Evolutionary conservation across 2,113 vertebrate genomes (phyloP).

Genomic region (Oryzias javanicus): DNA sequence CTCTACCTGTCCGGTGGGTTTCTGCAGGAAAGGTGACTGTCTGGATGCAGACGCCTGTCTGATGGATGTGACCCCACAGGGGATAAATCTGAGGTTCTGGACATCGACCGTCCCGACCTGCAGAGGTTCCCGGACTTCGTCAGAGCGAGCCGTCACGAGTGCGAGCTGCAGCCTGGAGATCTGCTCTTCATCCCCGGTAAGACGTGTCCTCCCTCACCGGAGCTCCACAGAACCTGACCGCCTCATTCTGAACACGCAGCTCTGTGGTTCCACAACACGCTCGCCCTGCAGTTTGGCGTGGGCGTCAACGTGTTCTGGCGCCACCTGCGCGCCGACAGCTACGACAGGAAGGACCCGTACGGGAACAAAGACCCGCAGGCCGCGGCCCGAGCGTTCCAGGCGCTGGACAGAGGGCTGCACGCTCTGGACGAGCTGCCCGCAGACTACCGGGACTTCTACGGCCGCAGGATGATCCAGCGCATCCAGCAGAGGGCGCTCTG

Average conservation of each 20-base stretch:
- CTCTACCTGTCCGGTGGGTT: conserved; percentile 89
- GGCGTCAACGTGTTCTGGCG: conserved; percentile 96
- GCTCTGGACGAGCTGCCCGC: conserved; percentile 86
- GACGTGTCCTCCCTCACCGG: background rate
- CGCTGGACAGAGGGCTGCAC: conserved; percentile 85
- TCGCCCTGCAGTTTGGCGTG: conserved; percentile 90
- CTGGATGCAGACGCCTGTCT: background rate
- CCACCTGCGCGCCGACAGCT: conserved; percentile 85
- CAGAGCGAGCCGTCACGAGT: conserved; percentile 85
- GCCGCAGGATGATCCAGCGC: conserved; percentile 88
- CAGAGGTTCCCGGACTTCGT: conserved; percentile 88
- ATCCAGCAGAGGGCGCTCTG: conserved; percentile 84
- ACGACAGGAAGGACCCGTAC: conserved; percentile 91
- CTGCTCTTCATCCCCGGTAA: conserved; percentile 95
- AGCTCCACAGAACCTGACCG: background rate
- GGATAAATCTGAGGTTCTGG: conserved; percentile 90
- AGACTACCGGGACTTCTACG: conserved; percentile 93
- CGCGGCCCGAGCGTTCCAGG: conserved; percentile 85
- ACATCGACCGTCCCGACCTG: conserved; percentile 88
- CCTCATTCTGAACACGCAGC: conserved; percentile 69
- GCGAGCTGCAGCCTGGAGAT: conserved; percentile 87
- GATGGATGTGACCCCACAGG: conserved; percentile 66
- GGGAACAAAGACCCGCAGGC: conserved; percentile 92
- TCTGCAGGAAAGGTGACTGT: background rate
- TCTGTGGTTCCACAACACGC: conserved; percentile 96